Base-by-base conservation (phyloP, 1,140 invertebrate species). In the Drosophila navojoa region DNA sequence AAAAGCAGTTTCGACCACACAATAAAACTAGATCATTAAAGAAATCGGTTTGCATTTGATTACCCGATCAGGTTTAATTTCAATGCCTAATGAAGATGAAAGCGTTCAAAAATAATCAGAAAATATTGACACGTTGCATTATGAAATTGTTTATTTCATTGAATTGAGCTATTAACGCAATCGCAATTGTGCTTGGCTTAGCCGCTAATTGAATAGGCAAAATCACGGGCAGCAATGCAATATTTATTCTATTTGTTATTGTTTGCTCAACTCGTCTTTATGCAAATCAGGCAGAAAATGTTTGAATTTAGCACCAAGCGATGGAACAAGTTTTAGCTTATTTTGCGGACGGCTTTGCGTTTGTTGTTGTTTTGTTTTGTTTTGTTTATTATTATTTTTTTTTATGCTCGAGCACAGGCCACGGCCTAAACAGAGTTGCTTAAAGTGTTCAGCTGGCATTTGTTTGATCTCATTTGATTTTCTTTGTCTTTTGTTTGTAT, bases 191-290 rank as follows among this genome's bases (percentile, higher is more conserved):
- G 35, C 27, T 35, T 58, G 15, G 29, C 52, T 58, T 42, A 32
- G 2, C 9, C 19, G 49, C 47, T 80, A 77, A 80, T 81, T 81
- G 78, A 80, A 76, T 59, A 25, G 25, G 55, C 55, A 76, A 80
- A 59, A 58, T 29, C 19, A 7, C 13, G 16, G 42, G 15, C 42
- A 13, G 6, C 35, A 25, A 35, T 71, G 59, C 75, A 73, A 73
- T 67, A 32, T 55, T 67, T 69, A n/a, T n/a, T n/a, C 35, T 60
- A 50, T 55, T 60, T 71, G 66, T 71, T 79, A 60, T 63, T 76
- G 47, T 75, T 82, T 75, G 47, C 63, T 62, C 47, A 44, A 49
- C 44, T 52, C 27, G 62, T 44, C 44, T 53, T 52, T 35, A 71
- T 71, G 69, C 69, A 71, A 71, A 71, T 66, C 45, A 52, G 38